These are phyloP conservation scores for Elymnias hypermnestra DNA, from an alignment of 1,140 invertebrate species.

Conservation along the genomic window DNA sequence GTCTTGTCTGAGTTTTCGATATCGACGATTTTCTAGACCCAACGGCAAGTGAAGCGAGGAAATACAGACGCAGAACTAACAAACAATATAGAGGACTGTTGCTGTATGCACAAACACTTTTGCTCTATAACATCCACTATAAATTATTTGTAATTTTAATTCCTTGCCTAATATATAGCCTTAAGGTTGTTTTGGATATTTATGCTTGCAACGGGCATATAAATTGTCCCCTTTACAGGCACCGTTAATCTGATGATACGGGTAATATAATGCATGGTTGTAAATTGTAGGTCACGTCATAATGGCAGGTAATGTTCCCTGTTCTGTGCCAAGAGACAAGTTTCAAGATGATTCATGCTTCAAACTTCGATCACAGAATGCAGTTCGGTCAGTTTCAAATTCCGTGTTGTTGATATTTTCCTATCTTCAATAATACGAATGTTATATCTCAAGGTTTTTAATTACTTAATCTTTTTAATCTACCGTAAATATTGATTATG, in stretches of 20 bases:
- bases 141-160: no score
- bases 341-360: conserved; percentile 52
- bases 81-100: no score
- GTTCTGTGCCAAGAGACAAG: conserved; percentile 46
- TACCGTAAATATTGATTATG: no score
- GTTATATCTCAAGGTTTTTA: no score
- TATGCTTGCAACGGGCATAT: conserved; percentile 7
- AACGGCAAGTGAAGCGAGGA: no score
- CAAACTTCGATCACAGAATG: conserved; percentile 47
- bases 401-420: conserved; percentile 11
- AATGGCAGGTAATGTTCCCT: conserved; percentile 33
- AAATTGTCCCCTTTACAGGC: conserved; percentile 27
- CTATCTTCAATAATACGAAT: not conserved
- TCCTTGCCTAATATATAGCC: conserved; percentile 11
- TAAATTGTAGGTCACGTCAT: conserved; percentile 38
- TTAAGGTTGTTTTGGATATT: conserved; percentile 16
- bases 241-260: conserved; percentile 33
- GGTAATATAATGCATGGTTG: conserved; percentile 11
- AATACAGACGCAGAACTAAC: no score
- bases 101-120: no score
- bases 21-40: no score
- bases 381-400: conserved; percentile 48
- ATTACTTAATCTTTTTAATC: no score
- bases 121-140: not conserved
- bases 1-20: no score